Conservation (phyloP, 2,888 invertebrate genomes). For the Lasioglossum vierecki region DNA sequence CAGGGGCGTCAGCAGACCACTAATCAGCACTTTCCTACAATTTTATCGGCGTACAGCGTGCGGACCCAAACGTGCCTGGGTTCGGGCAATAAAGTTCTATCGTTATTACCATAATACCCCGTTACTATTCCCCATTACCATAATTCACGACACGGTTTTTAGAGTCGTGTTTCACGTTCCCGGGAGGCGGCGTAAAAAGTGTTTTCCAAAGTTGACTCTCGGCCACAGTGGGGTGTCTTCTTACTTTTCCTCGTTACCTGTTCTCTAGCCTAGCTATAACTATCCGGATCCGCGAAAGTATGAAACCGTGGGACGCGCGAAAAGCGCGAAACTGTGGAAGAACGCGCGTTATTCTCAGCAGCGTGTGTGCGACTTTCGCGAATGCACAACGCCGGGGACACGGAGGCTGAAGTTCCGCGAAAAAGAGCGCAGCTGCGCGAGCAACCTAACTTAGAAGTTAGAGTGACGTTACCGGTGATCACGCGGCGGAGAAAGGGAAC, state of each 20-base stretch:
- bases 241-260: constrained; percentile 8
- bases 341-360: not conserved
- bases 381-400: not conserved
- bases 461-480: not conserved
- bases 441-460: not conserved
- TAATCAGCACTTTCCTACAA: not conserved
- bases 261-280: not conserved
- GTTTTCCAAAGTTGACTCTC: not conserved
- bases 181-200: not conserved
- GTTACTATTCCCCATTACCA: constrained; percentile 9
- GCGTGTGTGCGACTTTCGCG: not conserved
- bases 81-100: not conserved
- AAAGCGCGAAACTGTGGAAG: not conserved
- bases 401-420: not conserved
- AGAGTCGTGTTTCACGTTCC: not conserved
- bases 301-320: not conserved
- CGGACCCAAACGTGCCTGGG: not conserved
- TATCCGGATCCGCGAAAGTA: not conserved
- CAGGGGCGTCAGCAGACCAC: not conserved
- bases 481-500: not conserved
- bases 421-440: not conserved
- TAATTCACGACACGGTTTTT: constrained; percentile 3
- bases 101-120: not conserved
- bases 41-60: not conserved
- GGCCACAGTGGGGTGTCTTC: not conserved